Conservation (phyloP, 2,888 invertebrate genomes). For the Cheilosia pagana region DNA sequence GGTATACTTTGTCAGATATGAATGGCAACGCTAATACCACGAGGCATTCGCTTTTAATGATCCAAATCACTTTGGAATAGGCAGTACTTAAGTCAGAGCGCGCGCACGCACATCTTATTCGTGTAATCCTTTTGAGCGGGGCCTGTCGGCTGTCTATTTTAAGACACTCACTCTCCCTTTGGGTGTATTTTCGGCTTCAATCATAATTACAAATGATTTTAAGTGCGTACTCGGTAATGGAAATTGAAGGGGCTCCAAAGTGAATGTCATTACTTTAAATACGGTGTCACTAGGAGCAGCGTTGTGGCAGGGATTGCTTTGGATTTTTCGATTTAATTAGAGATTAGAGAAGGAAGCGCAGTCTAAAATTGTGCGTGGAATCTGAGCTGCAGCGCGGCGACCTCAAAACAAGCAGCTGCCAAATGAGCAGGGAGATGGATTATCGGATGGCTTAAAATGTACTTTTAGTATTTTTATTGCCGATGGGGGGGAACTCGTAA, state of each 20-base stretch:
- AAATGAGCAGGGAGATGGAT: background rate
- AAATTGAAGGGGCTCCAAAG: conserved; percentile 39
- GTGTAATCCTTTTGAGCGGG: conserved; percentile 39
- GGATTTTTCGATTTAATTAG: background rate
- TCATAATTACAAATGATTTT: conserved; percentile 65
- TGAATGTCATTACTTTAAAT: conserved; percentile 33
- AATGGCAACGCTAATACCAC: conserved; percentile 34
- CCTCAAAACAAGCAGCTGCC: background rate
- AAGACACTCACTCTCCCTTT: conserved; percentile 19
- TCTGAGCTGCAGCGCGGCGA: background rate
- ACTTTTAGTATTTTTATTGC: background rate
- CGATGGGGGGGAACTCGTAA: no score
- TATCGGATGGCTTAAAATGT: background rate
- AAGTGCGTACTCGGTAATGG: conserved; percentile 55
- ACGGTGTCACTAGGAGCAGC: background rate
- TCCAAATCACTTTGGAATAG: conserved; percentile 2
- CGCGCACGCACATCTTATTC: background rate
- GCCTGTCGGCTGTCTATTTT: conserved; percentile 30
- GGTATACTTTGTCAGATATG: conserved; percentile 13
- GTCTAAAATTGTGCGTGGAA: background rate
- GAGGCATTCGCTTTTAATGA: conserved; percentile 21
- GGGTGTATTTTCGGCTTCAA: conserved; percentile 22
- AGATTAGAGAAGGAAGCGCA: background rate
- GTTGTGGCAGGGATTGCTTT: background rate
- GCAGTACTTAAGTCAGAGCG: background rate